Percentiles rank a stretch among this genome's conserved stretches.
phyloP scores from a whole-genome alignment of 2,113 vertebrate genomes.

The Megaleporinus macrocephalus region DNA sequence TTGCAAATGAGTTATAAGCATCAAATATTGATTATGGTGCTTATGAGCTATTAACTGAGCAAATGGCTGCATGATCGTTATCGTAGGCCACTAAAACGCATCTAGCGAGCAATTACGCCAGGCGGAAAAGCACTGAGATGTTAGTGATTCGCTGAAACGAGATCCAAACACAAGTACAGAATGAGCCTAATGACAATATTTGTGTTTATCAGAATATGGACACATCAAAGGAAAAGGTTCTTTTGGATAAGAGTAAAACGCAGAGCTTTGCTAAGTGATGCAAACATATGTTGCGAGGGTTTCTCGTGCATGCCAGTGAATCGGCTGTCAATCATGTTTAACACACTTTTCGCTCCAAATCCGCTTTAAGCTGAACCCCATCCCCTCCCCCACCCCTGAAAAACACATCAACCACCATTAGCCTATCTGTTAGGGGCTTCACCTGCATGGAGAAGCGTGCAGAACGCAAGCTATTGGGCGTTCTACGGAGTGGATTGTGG shows the following conservation, averaged over 20 bases:
- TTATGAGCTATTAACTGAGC: slow-evolving; percentile 21
- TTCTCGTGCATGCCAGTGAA: not conserved
- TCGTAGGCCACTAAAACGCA: not conserved
- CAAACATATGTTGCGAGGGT: not conserved
- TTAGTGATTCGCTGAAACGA: not conserved
- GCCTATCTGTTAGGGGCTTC: not conserved
- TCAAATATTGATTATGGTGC: slow-evolving; percentile 12
- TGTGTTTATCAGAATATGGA: not conserved
- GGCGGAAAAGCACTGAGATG: not conserved
- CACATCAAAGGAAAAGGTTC: not conserved
- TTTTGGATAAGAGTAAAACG: not conserved
- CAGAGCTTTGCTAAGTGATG: not conserved
- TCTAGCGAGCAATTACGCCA: not conserved
- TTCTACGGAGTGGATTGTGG: not conserved
- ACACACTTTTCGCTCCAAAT: slow-evolving; percentile 36
- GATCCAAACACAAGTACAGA: not conserved
- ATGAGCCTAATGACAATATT: not conserved
- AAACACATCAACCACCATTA: not conserved
- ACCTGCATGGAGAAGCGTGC: not conserved
- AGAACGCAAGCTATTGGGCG: not conserved
- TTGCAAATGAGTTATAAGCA: slow-evolving; percentile 10
- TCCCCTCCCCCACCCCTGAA: not conserved
- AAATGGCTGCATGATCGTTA: slow-evolving; percentile 22
- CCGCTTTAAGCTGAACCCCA: slow-evolving; percentile 8
- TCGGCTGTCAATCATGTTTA: slow-evolving; percentile 26